A percentile compares a stretch with the other conserved stretches of the same genome.
These are phyloP conservation scores for Cirrhinus mrigala DNA, from an alignment of 2,797 vertebrate genomes.

Conservation along the genomic window DNA sequence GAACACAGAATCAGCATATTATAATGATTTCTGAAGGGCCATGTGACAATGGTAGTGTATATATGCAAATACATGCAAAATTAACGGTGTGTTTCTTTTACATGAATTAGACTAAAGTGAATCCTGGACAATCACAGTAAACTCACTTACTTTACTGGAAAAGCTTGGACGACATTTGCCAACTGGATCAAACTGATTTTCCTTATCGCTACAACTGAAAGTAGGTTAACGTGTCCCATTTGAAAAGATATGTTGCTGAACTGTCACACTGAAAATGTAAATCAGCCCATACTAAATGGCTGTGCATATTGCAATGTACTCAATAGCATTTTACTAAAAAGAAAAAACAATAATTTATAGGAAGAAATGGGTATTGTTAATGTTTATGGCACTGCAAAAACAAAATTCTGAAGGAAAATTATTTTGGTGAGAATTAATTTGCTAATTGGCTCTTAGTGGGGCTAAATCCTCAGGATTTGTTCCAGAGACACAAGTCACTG, in stretches of 20 bases:
- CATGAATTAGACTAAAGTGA: not conserved
- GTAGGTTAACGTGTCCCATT: not conserved
- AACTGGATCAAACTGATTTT: not conserved
- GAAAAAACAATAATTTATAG: not conserved
- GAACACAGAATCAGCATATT: not conserved
- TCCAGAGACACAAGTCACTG: slow-evolving; percentile 63
- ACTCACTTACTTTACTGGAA: not conserved
- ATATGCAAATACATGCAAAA: not conserved
- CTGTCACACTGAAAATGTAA: not conserved
- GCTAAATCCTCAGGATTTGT: slow-evolving; percentile 64
- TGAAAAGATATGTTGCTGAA: not conserved
- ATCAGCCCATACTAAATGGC: not conserved
- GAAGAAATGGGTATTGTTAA: not conserved
- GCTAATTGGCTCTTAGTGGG: slow-evolving; percentile 67
- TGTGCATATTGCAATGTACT: not conserved
- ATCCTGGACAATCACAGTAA: not conserved
- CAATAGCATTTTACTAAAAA: not conserved
- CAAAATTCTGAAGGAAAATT: slow-evolving; percentile 30
- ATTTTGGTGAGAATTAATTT: slow-evolving; percentile 66
- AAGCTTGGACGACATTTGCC: not conserved
- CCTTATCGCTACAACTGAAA: not conserved
- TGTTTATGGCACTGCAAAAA: not conserved
- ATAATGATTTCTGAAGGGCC: not conserved
- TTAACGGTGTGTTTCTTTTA: not conserved
- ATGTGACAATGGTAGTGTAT: not conserved